Base-by-base conservation (phyloP, 2,113 vertebrate genomes). In the Eretmochelys imbricata region DNA sequence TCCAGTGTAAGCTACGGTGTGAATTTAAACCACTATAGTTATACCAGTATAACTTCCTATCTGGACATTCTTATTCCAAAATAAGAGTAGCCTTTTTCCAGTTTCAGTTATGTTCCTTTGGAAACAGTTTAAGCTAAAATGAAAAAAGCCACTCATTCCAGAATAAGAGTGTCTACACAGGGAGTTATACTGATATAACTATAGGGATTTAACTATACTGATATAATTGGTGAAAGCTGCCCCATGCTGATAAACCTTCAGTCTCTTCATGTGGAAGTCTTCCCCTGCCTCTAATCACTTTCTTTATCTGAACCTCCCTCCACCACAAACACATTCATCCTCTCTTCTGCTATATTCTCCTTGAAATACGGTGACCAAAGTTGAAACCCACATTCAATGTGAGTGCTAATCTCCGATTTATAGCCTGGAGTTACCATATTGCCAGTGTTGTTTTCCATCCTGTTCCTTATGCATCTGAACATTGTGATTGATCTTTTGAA, bases 401-500 rank as follows among this genome's bases (percentile, higher is more conserved):
- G 35, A 95, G 31, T 62, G 10, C 57, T 29, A 29, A 3, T 5
- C 20, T 82, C 46, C 3, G 55, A 17, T 82, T 69, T 46, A 51
- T 62, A 89, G 29, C 59, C 13, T 62, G 55, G 10, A 5, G 17
- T 75, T 85, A 55, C 5, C 88, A 8, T 83, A 46, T 12, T 69
- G 54, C 6, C n/a, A 12, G 42, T 69, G 9, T 19, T 51, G 2
- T 83, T 38, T 29, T 49, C 24, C 88, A 80, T 55, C 49, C 84
- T 3, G 69, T 31, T 78, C 38, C 9, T 69, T 9, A 14, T 5
- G 0, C 20, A 72, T 78, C 53, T 11, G 57, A 29, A 59, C 57
- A 29, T 29, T 27, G 4, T 72, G 3, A 24, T 85, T 0, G 0
- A 59, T 59, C 95, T 88, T 69, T 82, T 1, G 1, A 13, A 49